Percentiles rank a stretch among this genome's conserved stretches.
phyloP scores from a whole-genome alignment of 2,113 vertebrate genomes.

The Xiphorhynchus elegans region DNA sequence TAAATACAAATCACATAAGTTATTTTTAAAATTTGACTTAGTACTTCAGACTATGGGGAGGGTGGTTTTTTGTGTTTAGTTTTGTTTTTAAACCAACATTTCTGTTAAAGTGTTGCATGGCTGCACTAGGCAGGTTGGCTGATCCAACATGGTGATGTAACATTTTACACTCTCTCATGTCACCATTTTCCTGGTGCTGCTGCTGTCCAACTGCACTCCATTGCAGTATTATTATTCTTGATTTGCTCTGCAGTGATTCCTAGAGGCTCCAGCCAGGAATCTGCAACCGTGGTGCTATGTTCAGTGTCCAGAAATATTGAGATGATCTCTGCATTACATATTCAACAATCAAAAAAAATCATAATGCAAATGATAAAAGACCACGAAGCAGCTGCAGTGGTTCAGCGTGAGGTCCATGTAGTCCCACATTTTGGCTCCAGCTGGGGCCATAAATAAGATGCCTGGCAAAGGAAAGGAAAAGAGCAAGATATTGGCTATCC shows the following conservation, averaged over 20 bases:
- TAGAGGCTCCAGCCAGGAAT: background rate
- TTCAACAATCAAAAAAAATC: background rate
- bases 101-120: background rate
- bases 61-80: background rate
- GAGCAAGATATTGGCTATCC: background rate
- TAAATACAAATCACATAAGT: background rate
- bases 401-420: background rate
- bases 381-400: background rate
- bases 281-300: background rate
- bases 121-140: background rate
- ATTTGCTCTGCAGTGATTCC: slow-evolving; percentile 25
- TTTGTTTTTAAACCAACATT: background rate
- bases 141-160: background rate
- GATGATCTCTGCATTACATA: background rate
- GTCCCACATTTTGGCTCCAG: background rate
- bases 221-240: background rate
- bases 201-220: background rate
- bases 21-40: background rate
- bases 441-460: background rate
- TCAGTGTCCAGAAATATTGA: background rate
- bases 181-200: background rate
- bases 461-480: background rate
- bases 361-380: background rate
- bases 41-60: rapidly evolving
- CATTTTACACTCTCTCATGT: background rate